phyloP scores from a whole-genome alignment of 2,888 invertebrate genomes.

The Perithous albicinctus region DNA sequence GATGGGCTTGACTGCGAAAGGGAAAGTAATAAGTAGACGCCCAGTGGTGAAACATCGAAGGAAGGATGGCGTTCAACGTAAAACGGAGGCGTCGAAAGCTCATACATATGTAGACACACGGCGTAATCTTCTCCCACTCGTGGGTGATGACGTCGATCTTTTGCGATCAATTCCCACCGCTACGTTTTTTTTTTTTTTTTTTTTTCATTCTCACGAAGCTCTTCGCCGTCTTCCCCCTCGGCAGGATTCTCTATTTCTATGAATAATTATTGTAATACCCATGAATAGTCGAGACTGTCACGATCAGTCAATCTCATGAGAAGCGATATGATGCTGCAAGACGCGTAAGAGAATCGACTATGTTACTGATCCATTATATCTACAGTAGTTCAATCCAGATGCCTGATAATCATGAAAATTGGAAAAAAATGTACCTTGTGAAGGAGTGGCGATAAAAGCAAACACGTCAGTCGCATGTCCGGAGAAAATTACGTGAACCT shows the following conservation, averaged over 20 bases:
- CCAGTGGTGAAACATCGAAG: not conserved
- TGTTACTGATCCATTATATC: not conserved
- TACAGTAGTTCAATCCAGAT: not conserved
- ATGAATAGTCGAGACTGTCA: conserved; percentile 46
- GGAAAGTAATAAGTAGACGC: conserved; percentile 1
- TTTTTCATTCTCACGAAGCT: not conserved
- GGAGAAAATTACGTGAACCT: too few relatives aligned
- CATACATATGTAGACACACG: conserved; percentile 57
- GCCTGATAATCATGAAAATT: not conserved
- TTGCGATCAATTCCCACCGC: conserved; percentile 39
- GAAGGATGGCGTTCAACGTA: not conserved
- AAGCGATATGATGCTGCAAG: not conserved
- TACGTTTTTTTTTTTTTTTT: too few relatives aligned
- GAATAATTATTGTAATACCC: conserved; percentile 57
- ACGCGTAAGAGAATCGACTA: not conserved
- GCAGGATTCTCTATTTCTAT: conserved; percentile 38
- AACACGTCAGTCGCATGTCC: not conserved
- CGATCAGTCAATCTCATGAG: conserved; percentile 30
- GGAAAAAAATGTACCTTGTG: not conserved
- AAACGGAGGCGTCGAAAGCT: conserved; percentile 27
- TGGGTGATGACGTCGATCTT: conserved; percentile 30
- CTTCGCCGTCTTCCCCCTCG: not conserved
- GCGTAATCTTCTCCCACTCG: conserved; percentile 36
- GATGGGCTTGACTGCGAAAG: not conserved
- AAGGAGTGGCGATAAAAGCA: not conserved